Base-by-base conservation (phyloP, 1,140 invertebrate genomes). In the Orussus abietinus region DNA sequence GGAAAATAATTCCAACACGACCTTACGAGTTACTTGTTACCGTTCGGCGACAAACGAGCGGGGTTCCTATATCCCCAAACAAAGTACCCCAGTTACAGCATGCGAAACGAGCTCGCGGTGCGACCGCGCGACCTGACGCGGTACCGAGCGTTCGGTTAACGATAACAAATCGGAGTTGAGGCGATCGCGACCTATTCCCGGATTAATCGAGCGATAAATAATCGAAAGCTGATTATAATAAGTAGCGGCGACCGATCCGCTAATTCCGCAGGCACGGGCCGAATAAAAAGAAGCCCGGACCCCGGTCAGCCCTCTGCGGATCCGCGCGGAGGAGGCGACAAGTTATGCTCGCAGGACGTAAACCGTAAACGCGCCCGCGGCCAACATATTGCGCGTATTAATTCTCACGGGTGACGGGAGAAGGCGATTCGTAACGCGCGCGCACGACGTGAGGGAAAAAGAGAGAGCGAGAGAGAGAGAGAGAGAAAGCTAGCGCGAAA, bases 141-240 rank as follows among this genome's bases (percentile, higher is more conserved):
- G 22, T 25, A 25, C 6, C 22, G 22, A 25, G 22, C 22, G 48
- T 44, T 54, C 57, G 25, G 59, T 59, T 70, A 72, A 72, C 65
- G 66, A 69, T 69, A 66, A 70, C 59, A 70, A 70, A 69, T 72
- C 47, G 60, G 56, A n/a, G n/a, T n/a, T n/a, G 48, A 49, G 45
- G 37, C 54, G 62, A 71, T 69, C 57, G 60, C 57, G 55, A 57
- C 53, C 59, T 56, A 55, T 66, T 63, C 53, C 50, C 40, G 57
- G 62, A 69, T 69, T 69, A 69, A 69, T 69, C 62, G 53, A 58
- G 54, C 56, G 56, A 71, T 72, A 65, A 69, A 69, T 72, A 64
- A 72, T 69, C 59, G 55, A 66, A 71, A 66, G 62, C 61, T 67
- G 62, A 68, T 60, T 66, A 62, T 57, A 53, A 44, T 51, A 54